Base-by-base conservation (phyloP, 2,888 invertebrate genomes). In the Drepana falcataria region DNA sequence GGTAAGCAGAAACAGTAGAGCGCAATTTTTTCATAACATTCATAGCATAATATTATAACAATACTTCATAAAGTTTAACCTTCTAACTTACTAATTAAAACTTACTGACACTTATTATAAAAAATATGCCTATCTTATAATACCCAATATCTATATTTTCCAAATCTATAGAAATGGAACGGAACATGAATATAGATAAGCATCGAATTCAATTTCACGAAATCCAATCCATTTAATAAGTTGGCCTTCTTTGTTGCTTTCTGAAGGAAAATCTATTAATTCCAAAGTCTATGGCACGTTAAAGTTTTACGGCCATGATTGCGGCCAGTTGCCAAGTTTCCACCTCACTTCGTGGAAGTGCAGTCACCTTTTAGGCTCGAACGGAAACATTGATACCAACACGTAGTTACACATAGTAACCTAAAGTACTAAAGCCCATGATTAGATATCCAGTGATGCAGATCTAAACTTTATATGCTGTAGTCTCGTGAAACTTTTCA, bases 331-430 rank as follows among this genome's bases (percentile, higher is more conserved):
- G 69, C 59, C 57, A 79, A 82, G 77, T 85, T 87, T 74, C 67
- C 67, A 65, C 57, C 71, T 64, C 60, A 65, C 76, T 83, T 76
- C 81, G 69, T 59, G 68, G 80, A 82, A 87, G 85, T 85, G 82
- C 87, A 88, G 83, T 87, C 83, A 86, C 85, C 87, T 83, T 81
- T 78, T 65, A 70, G 67, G 57, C 66, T 60, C 75, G 65, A 69
- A 59, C 51, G 55, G 67, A 60, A 63, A 59, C 56, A 59, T 64
- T 48, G 60, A 51, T 40, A 33, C 33, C 40, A 51, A 34, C 40
- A 40, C 34, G 21, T 37, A 37, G 37, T 4, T 40, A 40, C 3
- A 37, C 7, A 21, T 2, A 56, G 54, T 55, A 53, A 55, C 58
- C 59, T 55, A 57, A 52, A 44, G 9, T 9, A 9, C 44, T 44